Base-by-base conservation (phyloP, 2,797 vertebrate species). In the Darevskia mixta region DNA sequence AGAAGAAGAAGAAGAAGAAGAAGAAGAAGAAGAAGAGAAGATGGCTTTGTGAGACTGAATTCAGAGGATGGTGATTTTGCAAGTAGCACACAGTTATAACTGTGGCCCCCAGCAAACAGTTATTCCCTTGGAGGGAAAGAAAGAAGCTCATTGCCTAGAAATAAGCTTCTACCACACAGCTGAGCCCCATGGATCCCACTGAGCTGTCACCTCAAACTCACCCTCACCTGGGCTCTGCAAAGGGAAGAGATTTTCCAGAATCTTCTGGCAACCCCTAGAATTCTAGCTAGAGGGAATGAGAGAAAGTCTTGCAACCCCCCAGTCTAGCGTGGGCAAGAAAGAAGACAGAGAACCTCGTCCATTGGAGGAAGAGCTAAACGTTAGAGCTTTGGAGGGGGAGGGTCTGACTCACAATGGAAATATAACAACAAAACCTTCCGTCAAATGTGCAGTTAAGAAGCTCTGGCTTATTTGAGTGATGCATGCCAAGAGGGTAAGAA, bases 161-260 rank as follows among this genome's bases (percentile, higher is more conserved):
- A 29, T 35, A 67, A 38, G 18, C 41, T 66, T 5, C 23, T 58
- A 5, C 32, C 6, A 13, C 72, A 76, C 55, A 85, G 55, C n/a
- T 86, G 85, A 86, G 76, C 64, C 41, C 55, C 13, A 45, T 27
- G n/a, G 41, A 79, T 55, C 66, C n/a, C 29, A 64, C 27, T 85
- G 55, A 43, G 27, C 55, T 64, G 25, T 17, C 9, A 11, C 27
- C 32, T 71, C 66, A 58, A 29, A 35, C 79, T 49, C 41, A 75
- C 49, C 55, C 58, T 25, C 76, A 43, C 32, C 15, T 11, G 20
- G 55, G 32, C 71, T 75, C 17, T 64, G 55, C 45, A 43, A 38
- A 61, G n/a, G 20, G 4, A 66, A 29, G 32, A 25, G 18, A 35
- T 23, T 73, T 55, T 27, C 41, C 29, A 45, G 66, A 69, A 69